Evolutionary conservation across 1,140 invertebrate species (phyloP).

Genomic region (Atta colombica): DNA sequence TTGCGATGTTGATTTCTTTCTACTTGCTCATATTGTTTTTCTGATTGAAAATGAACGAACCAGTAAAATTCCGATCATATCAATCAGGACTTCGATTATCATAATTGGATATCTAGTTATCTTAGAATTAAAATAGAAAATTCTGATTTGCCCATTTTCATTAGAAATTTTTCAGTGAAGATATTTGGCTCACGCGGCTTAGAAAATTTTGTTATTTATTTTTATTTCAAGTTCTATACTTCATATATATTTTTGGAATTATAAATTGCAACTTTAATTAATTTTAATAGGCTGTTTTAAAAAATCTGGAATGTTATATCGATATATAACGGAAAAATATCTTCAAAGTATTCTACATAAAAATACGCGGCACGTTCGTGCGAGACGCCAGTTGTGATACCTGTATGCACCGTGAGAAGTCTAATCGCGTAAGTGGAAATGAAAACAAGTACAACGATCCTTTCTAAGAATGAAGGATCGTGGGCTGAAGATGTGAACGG

Average conservation of each 20-base stretch:
- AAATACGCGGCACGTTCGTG: conserved; percentile 22
- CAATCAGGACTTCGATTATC: too few relatives aligned
- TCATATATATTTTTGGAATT: neutral
- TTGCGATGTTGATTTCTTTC: conserved; percentile 45
- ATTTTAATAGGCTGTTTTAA: neutral
- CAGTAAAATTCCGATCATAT: too few relatives aligned
- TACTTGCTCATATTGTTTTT: conserved; percentile 7
- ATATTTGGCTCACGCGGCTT: neutral
- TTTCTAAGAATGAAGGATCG: conserved; percentile 79
- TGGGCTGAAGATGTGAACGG: conserved; percentile 56
- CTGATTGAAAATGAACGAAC: too few relatives aligned
- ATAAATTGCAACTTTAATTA: neutral
- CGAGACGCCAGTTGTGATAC: conserved; percentile 37
- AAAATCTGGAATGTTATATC: neutral
- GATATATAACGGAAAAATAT: neutral
- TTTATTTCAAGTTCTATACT: neutral
- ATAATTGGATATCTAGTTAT: too few relatives aligned
- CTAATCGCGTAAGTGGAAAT: conserved; percentile 86
- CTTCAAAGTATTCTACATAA: neutral
- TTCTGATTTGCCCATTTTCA: too few relatives aligned
- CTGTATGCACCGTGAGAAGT: conserved; percentile 68
- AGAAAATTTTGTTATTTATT: neutral
- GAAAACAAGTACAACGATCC: conserved; percentile 82
- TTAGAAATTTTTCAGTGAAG: too few relatives aligned
- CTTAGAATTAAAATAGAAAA: too few relatives aligned